Percentiles rank a stretch among this genome's conserved stretches.
These are phyloP conservation scores for Lasioglossum zephyrum DNA, from an alignment of 2,888 invertebrate genomes.

Conservation along the genomic window DNA sequence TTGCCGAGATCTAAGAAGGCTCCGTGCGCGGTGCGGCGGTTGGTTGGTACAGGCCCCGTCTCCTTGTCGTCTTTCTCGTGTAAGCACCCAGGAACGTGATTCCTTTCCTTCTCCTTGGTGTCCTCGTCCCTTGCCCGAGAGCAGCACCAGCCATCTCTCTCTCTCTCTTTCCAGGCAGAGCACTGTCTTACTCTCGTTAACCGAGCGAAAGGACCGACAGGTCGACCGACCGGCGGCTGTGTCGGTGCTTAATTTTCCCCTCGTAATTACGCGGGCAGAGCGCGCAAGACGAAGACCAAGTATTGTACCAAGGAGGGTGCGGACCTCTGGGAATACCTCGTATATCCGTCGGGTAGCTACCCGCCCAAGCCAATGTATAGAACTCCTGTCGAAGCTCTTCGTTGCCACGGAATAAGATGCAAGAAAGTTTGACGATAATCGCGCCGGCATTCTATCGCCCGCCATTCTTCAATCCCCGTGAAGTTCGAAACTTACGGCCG, in stretches of 20 bases:
- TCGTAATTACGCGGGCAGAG: conserved; percentile 84
- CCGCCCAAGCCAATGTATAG: conserved; percentile 62
- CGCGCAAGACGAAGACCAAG: conserved; percentile 74
- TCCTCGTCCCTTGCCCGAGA: conserved; percentile 52
- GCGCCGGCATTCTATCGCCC: conserved; percentile 37
- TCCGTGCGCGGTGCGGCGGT: conserved; percentile 59
- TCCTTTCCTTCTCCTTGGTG: conserved; percentile 68
- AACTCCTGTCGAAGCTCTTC: conserved; percentile 64
- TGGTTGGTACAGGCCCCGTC: conserved; percentile 67
- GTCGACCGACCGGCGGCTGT: conserved; percentile 82
- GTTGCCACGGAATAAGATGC: conserved; percentile 51
- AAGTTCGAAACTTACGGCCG: conserved; percentile 14
- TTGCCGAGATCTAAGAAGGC: conserved; percentile 81
- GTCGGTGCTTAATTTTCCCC: conserved; percentile 85
- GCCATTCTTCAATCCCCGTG: not conserved
- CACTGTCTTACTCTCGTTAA: conserved; percentile 72
- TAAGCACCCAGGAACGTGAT: conserved; percentile 73
- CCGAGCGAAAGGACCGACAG: conserved; percentile 76
- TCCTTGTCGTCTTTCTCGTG: conserved; percentile 76
- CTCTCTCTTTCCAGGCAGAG: conserved; percentile 12
- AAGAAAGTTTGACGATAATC: conserved; percentile 62
- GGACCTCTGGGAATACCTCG: conserved; percentile 72
- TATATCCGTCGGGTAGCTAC: conserved; percentile 67
- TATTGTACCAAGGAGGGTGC: conserved; percentile 74
- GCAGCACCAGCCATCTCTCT: not conserved